These are phyloP conservation scores for Glareola pratincola DNA, from an alignment of 2,113 vertebrate species.

Conservation along the genomic window DNA sequence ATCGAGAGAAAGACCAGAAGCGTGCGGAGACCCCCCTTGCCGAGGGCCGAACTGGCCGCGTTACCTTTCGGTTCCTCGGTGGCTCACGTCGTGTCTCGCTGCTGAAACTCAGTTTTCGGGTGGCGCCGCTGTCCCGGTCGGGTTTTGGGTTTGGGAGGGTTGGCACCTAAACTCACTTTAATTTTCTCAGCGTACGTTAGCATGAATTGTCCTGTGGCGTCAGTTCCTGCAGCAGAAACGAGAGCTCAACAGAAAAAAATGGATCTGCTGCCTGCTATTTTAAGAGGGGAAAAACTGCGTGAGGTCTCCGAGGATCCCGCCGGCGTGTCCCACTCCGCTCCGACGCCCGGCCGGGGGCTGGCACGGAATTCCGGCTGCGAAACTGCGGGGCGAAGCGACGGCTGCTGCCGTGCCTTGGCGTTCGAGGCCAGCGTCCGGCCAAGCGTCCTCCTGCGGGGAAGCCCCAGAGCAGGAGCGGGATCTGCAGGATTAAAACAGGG, in stretches of 20 bases:
- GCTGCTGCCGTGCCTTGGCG: not conserved
- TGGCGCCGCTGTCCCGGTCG: rapidly evolving
- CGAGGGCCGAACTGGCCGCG: rapidly evolving
- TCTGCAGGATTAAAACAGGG: not conserved
- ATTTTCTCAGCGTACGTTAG: not conserved
- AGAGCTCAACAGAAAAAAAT: not conserved
- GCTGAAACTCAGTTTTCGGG: not conserved
- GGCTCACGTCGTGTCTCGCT: rapidly evolving
- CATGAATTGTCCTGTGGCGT: not conserved
- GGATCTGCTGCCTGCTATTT: not conserved
- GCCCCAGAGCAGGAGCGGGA: not conserved
- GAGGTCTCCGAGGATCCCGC: rapidly evolving
- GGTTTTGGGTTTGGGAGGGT: not conserved
- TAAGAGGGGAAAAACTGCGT: not conserved
- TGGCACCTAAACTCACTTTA: not conserved
- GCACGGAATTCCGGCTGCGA: not conserved
- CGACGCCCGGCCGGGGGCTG: rapidly evolving
- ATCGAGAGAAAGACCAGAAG: not conserved
- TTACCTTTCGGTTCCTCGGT: rapidly evolving
- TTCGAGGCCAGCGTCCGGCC: not conserved
- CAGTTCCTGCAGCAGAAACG: not conserved
- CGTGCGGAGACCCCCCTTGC: rapidly evolving
- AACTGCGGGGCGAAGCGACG: rapidly evolving
- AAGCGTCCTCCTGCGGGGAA: not conserved
- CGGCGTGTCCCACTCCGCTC: not conserved